Conservation (phyloP, 2,113 vertebrate genomes). For the Sorex araneus region DNA sequence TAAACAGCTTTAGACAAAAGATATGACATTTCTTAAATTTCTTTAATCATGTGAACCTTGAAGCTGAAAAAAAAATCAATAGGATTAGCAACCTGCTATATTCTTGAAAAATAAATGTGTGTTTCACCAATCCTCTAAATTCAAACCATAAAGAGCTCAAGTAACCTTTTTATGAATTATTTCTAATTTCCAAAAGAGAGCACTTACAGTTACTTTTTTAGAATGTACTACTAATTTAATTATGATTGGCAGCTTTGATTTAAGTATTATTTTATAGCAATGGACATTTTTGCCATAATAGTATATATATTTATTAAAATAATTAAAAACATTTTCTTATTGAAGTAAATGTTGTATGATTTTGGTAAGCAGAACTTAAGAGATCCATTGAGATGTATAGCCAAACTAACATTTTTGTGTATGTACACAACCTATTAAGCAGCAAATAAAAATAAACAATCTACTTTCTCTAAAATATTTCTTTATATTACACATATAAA, state of each 20-base stretch:
- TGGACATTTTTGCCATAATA: conserved; percentile 4
- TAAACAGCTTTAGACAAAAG: conserved; percentile 44
- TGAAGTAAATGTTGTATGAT: not conserved
- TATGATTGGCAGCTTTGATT: conserved; percentile 16
- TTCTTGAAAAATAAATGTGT: not conserved
- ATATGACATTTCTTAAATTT: not conserved
- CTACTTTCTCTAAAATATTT: not conserved
- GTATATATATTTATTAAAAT: too few species aligned
- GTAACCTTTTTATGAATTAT: conserved; percentile 27
- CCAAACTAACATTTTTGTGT: not conserved
- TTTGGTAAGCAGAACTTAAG: not conserved
- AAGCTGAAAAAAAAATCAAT: not conserved
- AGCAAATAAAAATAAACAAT: not conserved
- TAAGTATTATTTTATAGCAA: conserved; percentile 42
- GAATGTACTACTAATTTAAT: conserved; percentile 36
- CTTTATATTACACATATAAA: not conserved
- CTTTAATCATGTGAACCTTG: conserved; percentile 22
- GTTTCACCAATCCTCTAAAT: conserved; percentile 39
- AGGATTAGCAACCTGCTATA: not conserved
- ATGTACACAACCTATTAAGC: not conserved
- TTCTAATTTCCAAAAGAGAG: conserved; percentile 51
- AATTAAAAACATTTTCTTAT: conserved; percentile 10
- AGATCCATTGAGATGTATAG: not conserved
- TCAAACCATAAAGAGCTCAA: not conserved
- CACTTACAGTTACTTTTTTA: conserved; percentile 14